Conservation (phyloP, 2,888 invertebrate genomes). For the Lepidochitona cinerea region DNA sequence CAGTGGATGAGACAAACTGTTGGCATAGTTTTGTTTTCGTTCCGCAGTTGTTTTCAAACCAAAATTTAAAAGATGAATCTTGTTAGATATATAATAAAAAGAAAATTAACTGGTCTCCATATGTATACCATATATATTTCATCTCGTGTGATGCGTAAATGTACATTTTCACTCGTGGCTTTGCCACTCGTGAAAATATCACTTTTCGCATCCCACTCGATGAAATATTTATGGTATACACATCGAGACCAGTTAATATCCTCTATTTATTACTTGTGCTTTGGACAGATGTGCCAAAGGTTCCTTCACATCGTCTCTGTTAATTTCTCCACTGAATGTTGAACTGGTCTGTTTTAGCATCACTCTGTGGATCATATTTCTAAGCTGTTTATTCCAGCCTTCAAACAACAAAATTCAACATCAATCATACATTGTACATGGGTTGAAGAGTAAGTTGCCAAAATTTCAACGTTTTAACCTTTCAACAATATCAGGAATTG, state of each 20-base stretch:
- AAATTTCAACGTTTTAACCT: too few relatives aligned
- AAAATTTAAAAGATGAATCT: not conserved
- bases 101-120: not conserved
- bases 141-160: too few relatives aligned
- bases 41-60: too few relatives aligned
- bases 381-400: constrained; percentile 63
- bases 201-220: too few relatives aligned
- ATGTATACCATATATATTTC: not conserved
- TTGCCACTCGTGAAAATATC: too few relatives aligned
- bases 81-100: not conserved
- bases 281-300: constrained; percentile 84
- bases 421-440: not conserved
- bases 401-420: constrained; percentile 4
- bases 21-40: too few relatives aligned
- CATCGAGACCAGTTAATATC: too few relatives aligned
- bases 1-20: too few relatives aligned
- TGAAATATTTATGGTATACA: too few relatives aligned
- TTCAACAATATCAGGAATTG: too few relatives aligned
- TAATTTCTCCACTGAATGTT: constrained; percentile 52
- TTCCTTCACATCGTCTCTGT: constrained; percentile 77
- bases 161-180: too few relatives aligned
- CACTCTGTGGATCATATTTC: constrained; percentile 63
- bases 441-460: too few relatives aligned
- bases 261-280: constrained; percentile 76
- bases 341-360: constrained; percentile 76